These are phyloP conservation scores for Leptura quadrifasciata DNA, from an alignment of 2,888 invertebrate genomes.

Conservation along the genomic window DNA sequence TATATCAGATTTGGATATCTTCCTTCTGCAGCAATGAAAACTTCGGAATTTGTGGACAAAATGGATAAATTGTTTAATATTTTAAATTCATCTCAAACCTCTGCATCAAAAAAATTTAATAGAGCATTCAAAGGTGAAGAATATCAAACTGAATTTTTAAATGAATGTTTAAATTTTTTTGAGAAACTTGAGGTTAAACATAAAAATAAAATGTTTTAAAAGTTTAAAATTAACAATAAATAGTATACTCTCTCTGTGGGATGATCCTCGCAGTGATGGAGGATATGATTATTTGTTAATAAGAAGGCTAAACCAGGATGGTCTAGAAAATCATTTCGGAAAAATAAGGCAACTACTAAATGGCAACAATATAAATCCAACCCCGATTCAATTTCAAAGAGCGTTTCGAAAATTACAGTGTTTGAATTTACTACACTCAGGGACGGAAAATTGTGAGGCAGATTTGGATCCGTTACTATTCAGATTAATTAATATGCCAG, in stretches of 20 bases:
- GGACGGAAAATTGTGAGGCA: too few relatives aligned
- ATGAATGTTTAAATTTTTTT: background rate
- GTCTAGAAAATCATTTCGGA: constrained; percentile 7
- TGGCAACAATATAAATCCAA: background rate
- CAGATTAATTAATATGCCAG: too few relatives aligned
- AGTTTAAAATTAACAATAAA: background rate
- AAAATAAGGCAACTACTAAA: background rate
- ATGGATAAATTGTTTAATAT: constrained; percentile 11
- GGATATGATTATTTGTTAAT: background rate
- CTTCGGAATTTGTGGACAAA: background rate
- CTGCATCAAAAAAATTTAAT: constrained; percentile 1
- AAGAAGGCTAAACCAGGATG: background rate
- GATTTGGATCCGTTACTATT: too few relatives aligned
- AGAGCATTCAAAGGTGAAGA: background rate
- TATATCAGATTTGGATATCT: constrained; percentile 5
- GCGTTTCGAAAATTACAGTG: background rate
- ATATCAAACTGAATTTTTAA: background rate
- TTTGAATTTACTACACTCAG: too few relatives aligned
- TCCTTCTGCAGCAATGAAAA: background rate
- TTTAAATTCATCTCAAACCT: background rate
- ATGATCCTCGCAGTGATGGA: background rate
- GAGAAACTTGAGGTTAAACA: background rate
- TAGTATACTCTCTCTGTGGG: background rate
- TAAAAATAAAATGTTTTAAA: constrained; percentile 1
- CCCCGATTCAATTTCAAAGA: background rate